Base-by-base conservation (phyloP, 2,888 invertebrate genomes). In the Acronicta alni region DNA sequence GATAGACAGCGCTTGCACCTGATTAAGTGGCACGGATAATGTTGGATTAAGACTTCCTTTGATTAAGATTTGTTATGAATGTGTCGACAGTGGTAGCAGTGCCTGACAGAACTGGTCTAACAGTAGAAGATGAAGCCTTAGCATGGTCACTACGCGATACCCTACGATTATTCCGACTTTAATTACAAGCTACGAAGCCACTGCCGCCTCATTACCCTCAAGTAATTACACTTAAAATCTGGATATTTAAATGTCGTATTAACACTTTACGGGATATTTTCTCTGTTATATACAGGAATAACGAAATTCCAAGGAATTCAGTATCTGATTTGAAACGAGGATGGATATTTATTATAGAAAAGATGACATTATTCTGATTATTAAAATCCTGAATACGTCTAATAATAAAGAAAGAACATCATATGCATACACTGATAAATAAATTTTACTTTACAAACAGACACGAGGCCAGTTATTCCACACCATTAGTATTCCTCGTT, bases 91-190 rank as follows among this genome's bases (percentile, higher is more conserved):
- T 70, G 66, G 74, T 76, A 75, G 70, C 68, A 73, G 74, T 75
- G 81, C 83, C 81, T 82, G 82, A 79, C 69, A 72, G 74, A 84
- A 87, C 85, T 77, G 81, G 85, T 87, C 78, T 73, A 66, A 56
- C 68, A 79, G 75, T 77, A 76, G 74, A 57, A 53, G 55, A 58
- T 54, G 58, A 57, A 48, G 58, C 37, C 35, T 44, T 45, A 62
- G 66, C 70, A 66, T 75, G 66, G 74, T 75, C 71, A 75, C 67
- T 65, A 74, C 73, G 72, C 75, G 67, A 75, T 81, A 79, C 76
- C 74, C 76, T 72, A 63, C 74, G 71, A 84, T 87, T 83, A 85
- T 81, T 75, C 74, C 75, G 68, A 43, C 64, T 71, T 67, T 83
- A 82, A 87, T 87, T 85, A 80, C 77, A 74, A 77, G 73, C 71